Percentiles rank a stretch among this genome's conserved stretches.
phyloP scores from a whole-genome alignment of 2,797 vertebrate species.

The Paedocypris micromegethes region DNA sequence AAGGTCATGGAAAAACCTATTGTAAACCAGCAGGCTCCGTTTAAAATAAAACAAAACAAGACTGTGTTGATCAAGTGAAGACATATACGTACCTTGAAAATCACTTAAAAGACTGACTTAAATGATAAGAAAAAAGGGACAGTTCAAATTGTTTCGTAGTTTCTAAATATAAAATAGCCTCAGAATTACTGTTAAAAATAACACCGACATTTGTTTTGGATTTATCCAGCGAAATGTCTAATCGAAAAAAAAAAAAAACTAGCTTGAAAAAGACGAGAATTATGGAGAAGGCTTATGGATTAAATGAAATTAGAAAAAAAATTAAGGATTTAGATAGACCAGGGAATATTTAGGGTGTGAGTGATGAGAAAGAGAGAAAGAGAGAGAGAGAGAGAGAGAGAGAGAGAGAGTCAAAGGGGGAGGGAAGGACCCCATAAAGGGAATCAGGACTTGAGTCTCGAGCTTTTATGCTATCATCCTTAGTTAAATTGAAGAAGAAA shows the following conservation, averaged over 20 bases:
- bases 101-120: no score
- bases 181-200: no score
- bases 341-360: slow-evolving; percentile 1
- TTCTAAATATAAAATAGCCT: no score
- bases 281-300: neutral
- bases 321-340: slow-evolving; percentile 13
- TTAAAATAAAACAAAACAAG: slow-evolving; percentile 3
- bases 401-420: slow-evolving; percentile 34
- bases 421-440: slow-evolving; percentile 45
- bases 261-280: neutral
- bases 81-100: neutral
- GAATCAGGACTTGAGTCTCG: slow-evolving; percentile 64
- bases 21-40: neutral
- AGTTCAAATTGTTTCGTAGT: no score
- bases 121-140: no score
- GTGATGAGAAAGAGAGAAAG: slow-evolving; percentile 26
- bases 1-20: slow-evolving; percentile 10
- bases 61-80: neutral
- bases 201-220: neutral
- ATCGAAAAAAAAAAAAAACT: slow-evolving; percentile 5
- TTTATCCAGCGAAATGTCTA: slow-evolving; percentile 9
- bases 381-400: slow-evolving; percentile 37
- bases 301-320: slow-evolving; percentile 16
- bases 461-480: slow-evolving; percentile 69
- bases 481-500: slow-evolving; percentile 65